Base-by-base conservation (phyloP, 1,140 invertebrate species). In the Drosophila auraria region DNA sequence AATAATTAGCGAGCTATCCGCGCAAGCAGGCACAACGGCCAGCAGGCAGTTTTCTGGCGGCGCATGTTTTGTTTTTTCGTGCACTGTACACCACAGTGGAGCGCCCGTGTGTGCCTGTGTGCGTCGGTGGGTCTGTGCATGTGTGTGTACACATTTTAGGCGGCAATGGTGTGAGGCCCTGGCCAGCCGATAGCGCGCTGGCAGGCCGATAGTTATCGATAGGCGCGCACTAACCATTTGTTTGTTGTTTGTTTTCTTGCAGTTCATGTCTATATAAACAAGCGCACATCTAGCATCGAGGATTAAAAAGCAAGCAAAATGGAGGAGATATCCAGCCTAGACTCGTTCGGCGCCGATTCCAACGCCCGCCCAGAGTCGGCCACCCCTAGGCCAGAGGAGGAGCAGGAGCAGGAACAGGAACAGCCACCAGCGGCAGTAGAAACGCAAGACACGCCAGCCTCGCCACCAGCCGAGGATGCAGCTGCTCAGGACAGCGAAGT, bases 41-140 rank as follows among this genome's bases (percentile, higher is more conserved):
- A 53, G 47, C 36, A 68, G 42, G 51, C 42, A 56, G 38, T 58
- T 42, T 50, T 83, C 77, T 86, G 77, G 75, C 74, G 86, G 84
- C 84, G 84, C 84, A 87, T 87, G 84, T 87, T 87, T 89, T 87
- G 86, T 87, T 87, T 87, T 87, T 87, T 87, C 83, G 84, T 87
- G 82, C 84, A 87, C 84, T 87, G 86, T 87, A 87, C 81, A 83
- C 81, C 81, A 83, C 75, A 78, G 74, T 77, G 72, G 65, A 72
- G 51, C 78, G 63, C 36, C 69, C 74, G 45, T 77, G 66, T 69
- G 64, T 80, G 75, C 59, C 38, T 65, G 72, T 61, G 54, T 83
- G 77, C 68, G 58, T 83, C 38, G 65, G 77, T 83, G 77, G 53
- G 51, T 65, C 17, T 68, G 80, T 81, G 65, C 69, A 59, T 63